Percentiles rank a stretch among this genome's conserved stretches.
These are phyloP conservation scores for Mixornis gularis DNA, from an alignment of 2,113 vertebrate species.

Conservation along the genomic window DNA sequence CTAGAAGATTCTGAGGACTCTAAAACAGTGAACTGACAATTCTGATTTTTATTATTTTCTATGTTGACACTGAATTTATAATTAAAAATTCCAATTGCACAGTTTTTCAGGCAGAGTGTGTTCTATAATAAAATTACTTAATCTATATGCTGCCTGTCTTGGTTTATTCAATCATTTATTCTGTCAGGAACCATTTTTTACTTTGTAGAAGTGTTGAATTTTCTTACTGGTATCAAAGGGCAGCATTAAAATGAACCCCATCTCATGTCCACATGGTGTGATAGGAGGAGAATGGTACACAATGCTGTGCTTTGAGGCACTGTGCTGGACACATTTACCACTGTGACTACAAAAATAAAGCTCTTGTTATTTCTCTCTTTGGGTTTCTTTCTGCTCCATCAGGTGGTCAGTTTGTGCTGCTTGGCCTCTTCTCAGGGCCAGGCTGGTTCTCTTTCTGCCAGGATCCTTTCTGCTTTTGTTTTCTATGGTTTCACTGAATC, in stretches of 20 bases:
- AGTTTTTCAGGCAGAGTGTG: background rate
- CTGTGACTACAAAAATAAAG: background rate
- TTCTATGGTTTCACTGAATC: background rate
- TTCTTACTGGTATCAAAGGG: background rate
- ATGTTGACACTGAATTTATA: background rate
- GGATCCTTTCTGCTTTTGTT: background rate
- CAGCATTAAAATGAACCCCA: background rate
- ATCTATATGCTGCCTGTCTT: background rate
- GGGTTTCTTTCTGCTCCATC: background rate
- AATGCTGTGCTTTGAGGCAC: background rate
- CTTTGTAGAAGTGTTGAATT: background rate
- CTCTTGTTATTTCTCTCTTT: background rate
- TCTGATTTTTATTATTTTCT: background rate
- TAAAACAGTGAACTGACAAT: background rate
- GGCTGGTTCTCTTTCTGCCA: background rate
- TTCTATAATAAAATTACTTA: background rate
- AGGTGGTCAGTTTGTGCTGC: fast-evolving
- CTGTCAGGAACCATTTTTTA: background rate
- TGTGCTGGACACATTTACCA: background rate
- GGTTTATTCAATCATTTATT: background rate
- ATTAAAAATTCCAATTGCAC: background rate
- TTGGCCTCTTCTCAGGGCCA: background rate
- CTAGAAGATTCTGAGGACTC: background rate
- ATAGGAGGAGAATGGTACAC: background rate
- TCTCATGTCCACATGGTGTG: background rate